A percentile compares a stretch with the other conserved stretches of the same genome.
Conservation (phyloP, 2,113 vertebrate genomes). For the Plectropomus leopardus region DNA sequence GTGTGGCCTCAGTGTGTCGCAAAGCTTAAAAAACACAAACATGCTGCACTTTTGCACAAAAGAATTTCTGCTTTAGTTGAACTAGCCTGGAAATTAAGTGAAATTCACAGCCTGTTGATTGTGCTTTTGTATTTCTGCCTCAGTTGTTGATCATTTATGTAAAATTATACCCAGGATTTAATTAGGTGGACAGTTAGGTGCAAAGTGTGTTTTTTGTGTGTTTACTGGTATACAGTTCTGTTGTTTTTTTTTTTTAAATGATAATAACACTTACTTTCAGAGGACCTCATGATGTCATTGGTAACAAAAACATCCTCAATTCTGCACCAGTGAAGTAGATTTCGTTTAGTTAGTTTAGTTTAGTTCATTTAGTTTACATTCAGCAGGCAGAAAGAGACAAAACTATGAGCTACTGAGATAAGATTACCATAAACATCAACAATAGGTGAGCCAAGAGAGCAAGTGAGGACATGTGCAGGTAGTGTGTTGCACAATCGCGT, state of each 20-base stretch:
- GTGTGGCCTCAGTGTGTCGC: neutral
- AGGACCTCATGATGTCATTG: neutral
- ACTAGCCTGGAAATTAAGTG: too few species aligned
- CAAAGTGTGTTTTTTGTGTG: neutral
- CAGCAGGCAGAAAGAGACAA: neutral
- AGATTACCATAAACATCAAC: neutral
- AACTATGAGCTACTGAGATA: neutral
- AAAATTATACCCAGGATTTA: neutral
- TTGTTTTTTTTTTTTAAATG: too few species aligned
- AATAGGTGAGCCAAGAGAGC: neutral
- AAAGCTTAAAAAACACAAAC: neutral
- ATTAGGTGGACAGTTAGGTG: neutral
- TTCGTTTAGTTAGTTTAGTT: too few species aligned
- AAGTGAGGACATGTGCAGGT: constrained; percentile 4
- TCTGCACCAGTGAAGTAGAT: neutral
- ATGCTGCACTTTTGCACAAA: too few species aligned
- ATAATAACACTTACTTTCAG: neutral
- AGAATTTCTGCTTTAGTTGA: too few species aligned
- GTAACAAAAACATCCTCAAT: neutral
- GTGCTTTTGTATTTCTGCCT: neutral
- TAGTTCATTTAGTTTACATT: neutral
- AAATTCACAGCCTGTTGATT: neutral
- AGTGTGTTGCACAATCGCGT: neutral
- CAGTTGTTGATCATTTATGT: neutral
- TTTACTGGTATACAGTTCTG: neutral